Base-by-base conservation (phyloP, 2,797 vertebrate genomes). In the Enteromius unitaeniatus region DNA sequence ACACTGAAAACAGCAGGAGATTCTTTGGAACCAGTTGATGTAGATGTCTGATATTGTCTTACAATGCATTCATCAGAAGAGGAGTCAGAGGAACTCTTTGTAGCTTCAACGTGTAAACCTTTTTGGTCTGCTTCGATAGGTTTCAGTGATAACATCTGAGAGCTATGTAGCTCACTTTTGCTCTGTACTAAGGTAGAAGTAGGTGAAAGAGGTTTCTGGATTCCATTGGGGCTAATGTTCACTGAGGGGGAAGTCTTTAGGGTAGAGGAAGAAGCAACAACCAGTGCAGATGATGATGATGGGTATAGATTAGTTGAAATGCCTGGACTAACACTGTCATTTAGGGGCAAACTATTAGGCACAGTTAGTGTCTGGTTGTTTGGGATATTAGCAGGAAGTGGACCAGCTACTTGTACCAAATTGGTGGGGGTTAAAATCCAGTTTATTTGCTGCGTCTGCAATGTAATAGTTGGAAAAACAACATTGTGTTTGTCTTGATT, bases 341-440 rank as follows among this genome's bases (percentile, higher is more conserved):
- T 58, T 45, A 13, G 1, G 11, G 4, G 17, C 15, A 8, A 28
- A 53, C 14, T 58, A 13, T 69, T 55, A 45, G 81, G 49, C 23
- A 83, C 7, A 9, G 1, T 76, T 9, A 51, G 3, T 34, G 60
- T 74, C 45, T 79, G 60, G 49, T 51, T 58, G 60, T 28, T 45
- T 42, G 69, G 31, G 23, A 70, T 19, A 69, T 67, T 72, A 60
- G 85, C 11, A 68, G 86, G 6, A 31, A 60, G 26, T n/a, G 81
- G 67, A 31, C 91, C 3, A 0, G 89, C 34, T 0, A 94, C 2
- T 0, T 92, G 90, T 26, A 96, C 81, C 47, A 95, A 79, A 2
- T 93, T 93, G 23, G 90, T 89, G 0, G 95, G 87, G 0, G 94
- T 93, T 47, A 97, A 72, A 0, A 97, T 85, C 95, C 92, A 96